Evolutionary conservation across 2,888 invertebrate genomes (phyloP), one percentile per base, ranked within the genome.

Genomic region (Eustalomyia histrio): DNA sequence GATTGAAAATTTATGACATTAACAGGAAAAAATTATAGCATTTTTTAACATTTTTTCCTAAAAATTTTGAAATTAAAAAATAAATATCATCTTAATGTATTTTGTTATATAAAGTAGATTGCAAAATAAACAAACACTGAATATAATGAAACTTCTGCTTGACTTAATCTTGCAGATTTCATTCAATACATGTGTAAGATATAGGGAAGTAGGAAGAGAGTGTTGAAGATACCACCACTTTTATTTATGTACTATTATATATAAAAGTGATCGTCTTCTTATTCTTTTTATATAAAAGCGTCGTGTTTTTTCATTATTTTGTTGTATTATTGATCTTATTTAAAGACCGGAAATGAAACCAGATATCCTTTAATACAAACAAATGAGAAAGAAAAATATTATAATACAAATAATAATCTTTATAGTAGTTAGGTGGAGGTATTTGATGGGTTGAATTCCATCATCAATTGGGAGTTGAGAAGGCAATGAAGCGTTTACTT

Each of bases 341-440:
- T 76, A 60, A 83, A 85, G 88, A 88, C 85, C 88, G 88, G 88
- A 88, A 89, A 88, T 87, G 88, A 88, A 88, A 88, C 88, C 87
- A 89, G 88, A 88, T 88, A 88, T 89, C 87, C 78, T 81, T 81
- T 67, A 78, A 33, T 78, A 61, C 65, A 72, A 57, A 78, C 61
- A 52, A 72, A 72, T 72, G 14, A 12, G 1, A 47, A 47, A 0
- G 6, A 14, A 47, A 60, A 53, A 58, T 52, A 43, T n/a, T 21
- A 24, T 24, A 21, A 14, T 47, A 43, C 18, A 29, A n/a, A 61
- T 47, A 24, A 61, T 24, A 16, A 72, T 55, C 24, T 24, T 24
- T 53, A 55, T 67, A 61, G 73, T 79, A 67, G 64, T 50, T 29
- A 63, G 63, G 67, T 79, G 72, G 47, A 65, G 50, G 47, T 67